Evolutionary conservation across 2,888 invertebrate species (phyloP).

Genomic region (Dasypolia templi): DNA sequence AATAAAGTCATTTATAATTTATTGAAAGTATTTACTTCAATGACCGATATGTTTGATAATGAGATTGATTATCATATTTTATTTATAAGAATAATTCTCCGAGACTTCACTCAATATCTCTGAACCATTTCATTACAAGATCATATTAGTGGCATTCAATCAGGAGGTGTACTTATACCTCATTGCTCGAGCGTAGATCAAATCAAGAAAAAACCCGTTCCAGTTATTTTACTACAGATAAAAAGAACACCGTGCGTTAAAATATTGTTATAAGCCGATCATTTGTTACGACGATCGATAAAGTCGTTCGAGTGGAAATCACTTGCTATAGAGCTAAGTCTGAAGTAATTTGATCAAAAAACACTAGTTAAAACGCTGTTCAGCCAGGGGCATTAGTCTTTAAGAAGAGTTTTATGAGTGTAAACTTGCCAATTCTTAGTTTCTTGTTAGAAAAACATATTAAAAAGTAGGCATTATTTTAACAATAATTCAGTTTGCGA

Average conservation of each 20-base stretch:
- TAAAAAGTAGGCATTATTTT: not conserved
- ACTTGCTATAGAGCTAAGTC: not conserved
- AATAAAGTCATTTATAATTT: too few relatives aligned
- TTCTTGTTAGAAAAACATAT: not conserved
- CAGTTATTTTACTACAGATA: slow-evolving; percentile 22
- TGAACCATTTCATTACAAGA: slow-evolving; percentile 10
- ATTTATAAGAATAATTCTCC: not conserved
- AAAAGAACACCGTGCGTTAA: slow-evolving; percentile 12
- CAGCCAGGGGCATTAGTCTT: too few relatives aligned
- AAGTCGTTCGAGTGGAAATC: slow-evolving; percentile 33
- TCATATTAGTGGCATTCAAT: not conserved
- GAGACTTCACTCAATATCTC: not conserved
- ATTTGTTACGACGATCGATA: slow-evolving; percentile 19
- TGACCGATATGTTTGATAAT: not conserved
- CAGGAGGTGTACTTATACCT: slow-evolving; percentile 2
- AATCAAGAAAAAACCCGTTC: slow-evolving; percentile 20
- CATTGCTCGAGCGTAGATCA: slow-evolving; percentile 12
- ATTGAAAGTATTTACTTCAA: not conserved
- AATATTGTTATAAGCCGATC: slow-evolving; percentile 12
- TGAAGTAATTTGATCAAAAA: not conserved
- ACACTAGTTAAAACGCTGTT: not conserved
- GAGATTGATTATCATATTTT: not conserved
- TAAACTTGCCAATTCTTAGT: not conserved
- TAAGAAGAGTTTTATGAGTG: not conserved
- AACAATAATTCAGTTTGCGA: not conserved